Base-by-base conservation (phyloP, 2,797 vertebrate species). In the Enteromius mattozi region DNA sequence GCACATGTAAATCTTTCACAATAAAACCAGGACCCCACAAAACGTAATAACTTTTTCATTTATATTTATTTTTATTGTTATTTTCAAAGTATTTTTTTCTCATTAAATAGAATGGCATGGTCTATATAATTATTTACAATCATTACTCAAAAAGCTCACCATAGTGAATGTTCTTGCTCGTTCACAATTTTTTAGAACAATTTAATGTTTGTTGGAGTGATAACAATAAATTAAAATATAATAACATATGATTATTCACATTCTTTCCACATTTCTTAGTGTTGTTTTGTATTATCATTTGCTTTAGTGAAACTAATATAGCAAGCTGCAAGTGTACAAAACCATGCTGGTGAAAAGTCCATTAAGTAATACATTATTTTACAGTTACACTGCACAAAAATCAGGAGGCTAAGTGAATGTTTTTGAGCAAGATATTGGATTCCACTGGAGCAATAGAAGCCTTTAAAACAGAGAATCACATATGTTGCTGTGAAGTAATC, bases 81-180 rank as follows among this genome's bases (percentile, higher is more conserved):
- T 40, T 70, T 61, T 63, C 12, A 78, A 61, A 27, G 12, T 40
- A 24, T 1, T 0, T 0, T 8, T 81, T n/a, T 2, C 6, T 33
- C 47, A 37, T 37, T 63, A 45, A 65, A 71, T 35, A 49, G 24
- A 82, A 51, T 14, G 13, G 40, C 7, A 30, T 63, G 2, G 24
- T 49, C 27, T 33, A 24, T 19, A 37, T 83, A 42, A 69, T 54
- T 27, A 83, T 83, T 51, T 69, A 76, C 72, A 83, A 4, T 42
- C n/a, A 30, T 49, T 74, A 42, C 10, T 33, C 14, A 56, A 54
- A 68, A 33, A 27, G 21, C 56, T 63, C 17, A 49, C 13, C 10
- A 10, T 24, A 40, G 35, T 56, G 9, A 54, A 63, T 65, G 56
- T 65, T 30, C 17, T 33, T 65, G 59, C 42, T 21, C 37, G 65